Evolutionary conservation across 2,797 vertebrate genomes (phyloP).

Genomic region (Aratinga solstitialis): DNA sequence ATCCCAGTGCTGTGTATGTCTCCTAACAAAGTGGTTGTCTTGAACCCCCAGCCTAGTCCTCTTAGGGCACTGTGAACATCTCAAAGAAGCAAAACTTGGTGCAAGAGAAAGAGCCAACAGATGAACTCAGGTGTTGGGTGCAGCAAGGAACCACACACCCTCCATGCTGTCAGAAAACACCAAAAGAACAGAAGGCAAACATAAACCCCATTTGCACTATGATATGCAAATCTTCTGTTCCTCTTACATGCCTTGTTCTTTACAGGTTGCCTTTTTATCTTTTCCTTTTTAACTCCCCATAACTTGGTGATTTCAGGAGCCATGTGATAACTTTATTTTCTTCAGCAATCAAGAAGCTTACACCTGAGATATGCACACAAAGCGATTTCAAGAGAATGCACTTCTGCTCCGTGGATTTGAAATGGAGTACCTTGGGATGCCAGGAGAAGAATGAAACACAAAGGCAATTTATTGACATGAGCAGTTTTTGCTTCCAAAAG

Average conservation of each 20-base stretch:
- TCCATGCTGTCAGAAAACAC: background rate
- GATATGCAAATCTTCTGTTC: background rate
- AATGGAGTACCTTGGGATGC: background rate
- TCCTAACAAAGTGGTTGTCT: background rate
- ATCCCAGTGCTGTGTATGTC: rapidly evolving
- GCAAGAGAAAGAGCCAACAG: background rate
- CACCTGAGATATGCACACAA: background rate
- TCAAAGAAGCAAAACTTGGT: too few relatives aligned
- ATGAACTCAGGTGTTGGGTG: background rate
- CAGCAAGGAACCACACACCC: background rate
- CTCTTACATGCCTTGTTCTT: background rate
- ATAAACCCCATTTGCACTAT: background rate
- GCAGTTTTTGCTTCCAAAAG: constrained; percentile 1
- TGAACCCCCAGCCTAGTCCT: background rate
- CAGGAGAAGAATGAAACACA: background rate
- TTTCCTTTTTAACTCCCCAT: background rate
- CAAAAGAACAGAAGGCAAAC: background rate
- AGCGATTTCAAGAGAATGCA: background rate
- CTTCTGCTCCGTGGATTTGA: background rate
- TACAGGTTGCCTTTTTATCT: background rate
- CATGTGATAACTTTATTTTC: background rate
- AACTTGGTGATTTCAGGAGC: background rate
- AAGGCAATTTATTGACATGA: background rate
- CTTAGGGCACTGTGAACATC: rapidly evolving
- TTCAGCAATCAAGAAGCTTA: background rate